phyloP scores from a whole-genome alignment of 2,888 invertebrate species.

The Cecidostiba fungosa region DNA sequence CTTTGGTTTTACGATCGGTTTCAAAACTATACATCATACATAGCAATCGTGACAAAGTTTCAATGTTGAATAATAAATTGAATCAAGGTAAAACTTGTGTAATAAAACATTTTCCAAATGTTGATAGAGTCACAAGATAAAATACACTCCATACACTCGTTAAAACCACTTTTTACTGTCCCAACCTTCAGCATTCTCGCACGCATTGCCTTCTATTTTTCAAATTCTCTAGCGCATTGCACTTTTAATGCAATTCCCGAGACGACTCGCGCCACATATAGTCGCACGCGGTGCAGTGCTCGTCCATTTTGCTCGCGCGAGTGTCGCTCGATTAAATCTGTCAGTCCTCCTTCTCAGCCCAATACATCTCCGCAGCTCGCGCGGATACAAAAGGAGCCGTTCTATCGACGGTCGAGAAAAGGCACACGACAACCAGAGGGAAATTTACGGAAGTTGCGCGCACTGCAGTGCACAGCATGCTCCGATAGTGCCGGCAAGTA shows the following conservation, averaged over 20 bases:
- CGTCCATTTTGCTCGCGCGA: slow-evolving; percentile 59
- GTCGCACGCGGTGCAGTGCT: slow-evolving; percentile 14
- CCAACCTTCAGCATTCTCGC: neutral
- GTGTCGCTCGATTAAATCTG: slow-evolving; percentile 63
- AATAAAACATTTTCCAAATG: too few relatives aligned
- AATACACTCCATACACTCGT: neutral
- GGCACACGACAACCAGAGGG: slow-evolving; percentile 50
- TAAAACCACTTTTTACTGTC: too few relatives aligned
- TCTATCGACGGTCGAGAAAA: neutral
- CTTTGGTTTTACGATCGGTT: neutral
- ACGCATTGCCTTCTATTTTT: neutral
- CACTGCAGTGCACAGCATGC: neutral
- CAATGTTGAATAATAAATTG: neutral
- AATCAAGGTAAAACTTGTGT: too few relatives aligned
- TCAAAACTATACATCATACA: neutral
- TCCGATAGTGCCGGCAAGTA: slow-evolving; percentile 52
- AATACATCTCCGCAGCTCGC: neutral
- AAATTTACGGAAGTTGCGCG: slow-evolving; percentile 64
- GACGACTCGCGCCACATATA: neutral
- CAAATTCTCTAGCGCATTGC: neutral
- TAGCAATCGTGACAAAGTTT: neutral
- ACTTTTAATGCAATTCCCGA: slow-evolving; percentile 57
- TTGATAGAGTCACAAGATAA: neutral
- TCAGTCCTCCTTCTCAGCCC: slow-evolving; percentile 44
- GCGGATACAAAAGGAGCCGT: neutral